Base-by-base conservation (phyloP, 2,113 vertebrate species). In the Tenebrosternarchus preto region DNA sequence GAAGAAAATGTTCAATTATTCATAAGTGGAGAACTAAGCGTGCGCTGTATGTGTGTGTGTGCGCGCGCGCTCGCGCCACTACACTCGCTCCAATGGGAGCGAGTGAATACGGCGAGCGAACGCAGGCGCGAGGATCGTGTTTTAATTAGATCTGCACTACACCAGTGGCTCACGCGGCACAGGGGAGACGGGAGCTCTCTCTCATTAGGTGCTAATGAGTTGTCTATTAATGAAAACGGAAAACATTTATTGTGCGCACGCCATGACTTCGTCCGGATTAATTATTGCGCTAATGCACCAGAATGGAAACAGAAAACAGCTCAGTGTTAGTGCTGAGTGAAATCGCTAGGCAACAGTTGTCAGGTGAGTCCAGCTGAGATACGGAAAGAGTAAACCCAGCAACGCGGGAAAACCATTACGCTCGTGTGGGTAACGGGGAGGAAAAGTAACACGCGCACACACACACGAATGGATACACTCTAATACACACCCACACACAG, bases 201-300 rank as follows among this genome's bases (percentile, higher is more conserved):
- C 92, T 92, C 90, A 91, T 92, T 93, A 92, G 85, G 89, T 73
- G 84, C 91, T 92, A 93, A 93, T 93, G 93, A 93, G 88, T 92
- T 92, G 91, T 92, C 92, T 92, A 92, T 92, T 92, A 93, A 92
- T 93, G 91, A 93, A 92, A 92, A 92, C 89, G 91, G 90, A 93
- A 92, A 92, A 91, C 92, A 92, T 92, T 93, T 92, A 92, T 92
- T 93, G 92, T 91, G 89, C 43, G 82, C 90, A 89, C 90, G 90
- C 91, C 89, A 90, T 90, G 90, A 89, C 88, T 71, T 92, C 88
- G 89, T 89, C 86, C 89, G 91, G 91, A 93, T 92, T 93, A 92
- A 93, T 92, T 92, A 92, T 90, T 92, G 90, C 88, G 90, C 90
- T 90, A 90, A 89, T 88, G 88, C 88, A 86, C 80, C 85, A 87